phyloP scores from a whole-genome alignment of 2,797 vertebrate genomes.

The Labroides dimidiatus region DNA sequence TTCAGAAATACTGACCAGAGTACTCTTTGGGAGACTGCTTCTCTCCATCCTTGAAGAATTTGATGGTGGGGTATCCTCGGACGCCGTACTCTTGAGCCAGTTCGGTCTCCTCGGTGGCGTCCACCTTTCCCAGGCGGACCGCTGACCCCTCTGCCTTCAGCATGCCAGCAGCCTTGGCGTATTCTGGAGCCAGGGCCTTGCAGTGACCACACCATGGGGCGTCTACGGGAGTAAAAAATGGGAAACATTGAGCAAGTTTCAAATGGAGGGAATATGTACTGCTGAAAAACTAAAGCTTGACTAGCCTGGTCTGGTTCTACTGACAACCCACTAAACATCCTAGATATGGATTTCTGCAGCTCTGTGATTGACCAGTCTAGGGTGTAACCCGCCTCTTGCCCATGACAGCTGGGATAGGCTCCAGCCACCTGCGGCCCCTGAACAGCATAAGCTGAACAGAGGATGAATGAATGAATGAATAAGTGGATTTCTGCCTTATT shows the following conservation, averaged over 20 bases:
- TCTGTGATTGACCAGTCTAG: too few relatives aligned
- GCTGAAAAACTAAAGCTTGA: not conserved
- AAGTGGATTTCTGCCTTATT: too few relatives aligned
- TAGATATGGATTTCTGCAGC: too few relatives aligned
- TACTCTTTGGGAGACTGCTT: conserved; percentile 92
- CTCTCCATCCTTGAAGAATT: conserved; percentile 96
- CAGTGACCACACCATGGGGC: conserved; percentile 99
- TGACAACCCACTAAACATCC: too few relatives aligned
- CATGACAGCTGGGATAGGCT: too few relatives aligned
- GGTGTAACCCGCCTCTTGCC: too few relatives aligned
- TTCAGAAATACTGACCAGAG: conserved; percentile 84
- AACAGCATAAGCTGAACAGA: too few relatives aligned
- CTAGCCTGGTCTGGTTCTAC: too few relatives aligned
- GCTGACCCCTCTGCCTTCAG: conserved; percentile 90
- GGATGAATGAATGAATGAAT: too few relatives aligned
- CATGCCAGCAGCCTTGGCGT: conserved; percentile 91
- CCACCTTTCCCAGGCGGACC: conserved; percentile 94
- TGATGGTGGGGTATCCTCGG: conserved; percentile 97
- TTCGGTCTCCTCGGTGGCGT: conserved; percentile 96
- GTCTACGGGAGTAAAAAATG: conserved; percentile 80
- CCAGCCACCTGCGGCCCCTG: too few relatives aligned
- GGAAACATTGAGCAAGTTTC: not conserved
- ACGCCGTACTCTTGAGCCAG: conserved; percentile 94
- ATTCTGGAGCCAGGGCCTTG: conserved; percentile 96
- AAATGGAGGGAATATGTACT: not conserved